Evolutionary conservation across 2,888 invertebrate species (phyloP), one percentile per base, ranked within the genome.

Genomic region (Orthosia incerta): DNA sequence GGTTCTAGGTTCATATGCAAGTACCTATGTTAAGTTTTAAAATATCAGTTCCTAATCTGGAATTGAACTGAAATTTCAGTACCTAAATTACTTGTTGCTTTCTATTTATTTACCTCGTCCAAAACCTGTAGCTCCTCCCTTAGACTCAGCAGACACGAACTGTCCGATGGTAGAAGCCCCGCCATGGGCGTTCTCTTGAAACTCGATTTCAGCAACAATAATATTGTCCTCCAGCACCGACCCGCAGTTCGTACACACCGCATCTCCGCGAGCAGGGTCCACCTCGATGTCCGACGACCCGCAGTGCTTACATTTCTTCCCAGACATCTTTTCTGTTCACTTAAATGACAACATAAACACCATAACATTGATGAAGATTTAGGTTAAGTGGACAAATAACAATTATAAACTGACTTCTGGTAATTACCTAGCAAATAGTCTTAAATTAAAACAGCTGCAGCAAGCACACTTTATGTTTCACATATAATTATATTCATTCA

Each of bases 171-270:
- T 98, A 76, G 98, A 98, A 64, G 98, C 97, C 15, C 98, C 98
- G 45, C 99, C 99, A 90, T 98, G 98, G 13, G 98, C 97, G 91
- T 98, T 98, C 93, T 99, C 99, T 93, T 99, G 98, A 91, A 99
- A 99, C 93, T 99, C 99, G 56, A 99, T 98, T 93, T 99, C 99
- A 3, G 99, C 98, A 39, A 99, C 99, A 90, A 99, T 99, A 70
- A 99, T 98, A 89, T 98, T 99, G 90, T 99, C 99, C 92, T 99
- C 99, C 20, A 99, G 95, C 2, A 99, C 99, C 12, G 98, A 98
- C 45, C 99, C 99, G 95, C 99, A 99, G 90, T 98, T 98, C 45
- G 98, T 99, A 93, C 99, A 99, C 1, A 99, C 99, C 15, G 98
- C 98, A 97, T 99, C 99, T 51, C 99, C 99, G 89, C 99, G 97